Percentiles rank a stretch among this genome's conserved stretches.
phyloP scores from a whole-genome alignment of 1,140 invertebrate species.

The Xylocopa sonorina region DNA sequence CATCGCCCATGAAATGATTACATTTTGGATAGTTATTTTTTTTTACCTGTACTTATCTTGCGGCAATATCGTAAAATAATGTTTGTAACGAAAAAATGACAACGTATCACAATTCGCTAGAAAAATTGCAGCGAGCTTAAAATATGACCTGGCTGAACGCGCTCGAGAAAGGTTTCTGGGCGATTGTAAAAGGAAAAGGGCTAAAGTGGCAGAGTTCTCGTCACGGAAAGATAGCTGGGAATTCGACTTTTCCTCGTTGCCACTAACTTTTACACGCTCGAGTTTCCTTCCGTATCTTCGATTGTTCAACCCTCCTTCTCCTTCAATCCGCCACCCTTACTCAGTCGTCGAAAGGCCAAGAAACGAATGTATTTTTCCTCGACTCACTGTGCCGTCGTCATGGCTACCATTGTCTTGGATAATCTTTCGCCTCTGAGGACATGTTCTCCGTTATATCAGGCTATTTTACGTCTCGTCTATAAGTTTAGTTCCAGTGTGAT shows the following conservation, averaged over 20 bases:
- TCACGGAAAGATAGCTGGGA: not conserved
- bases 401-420: slow-evolving; percentile 63
- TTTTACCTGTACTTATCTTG: too few relatives aligned
- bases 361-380: slow-evolving; percentile 58
- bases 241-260: not conserved
- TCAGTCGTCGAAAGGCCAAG: slow-evolving; percentile 42
- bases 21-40: too few relatives aligned
- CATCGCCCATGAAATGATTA: too few relatives aligned
- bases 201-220: slow-evolving; percentile 23
- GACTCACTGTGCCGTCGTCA: slow-evolving; percentile 70
- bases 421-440: slow-evolving; percentile 63
- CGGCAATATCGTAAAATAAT: too few relatives aligned
- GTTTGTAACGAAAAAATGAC: too few relatives aligned
- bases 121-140: not conserved
- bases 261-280: slow-evolving; percentile 3
- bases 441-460: slow-evolving; percentile 56
- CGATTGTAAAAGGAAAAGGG: slow-evolving; percentile 14
- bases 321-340: slow-evolving; percentile 30
- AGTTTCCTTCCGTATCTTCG: slow-evolving; percentile 25
- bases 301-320: not conserved
- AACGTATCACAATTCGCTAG: not conserved
- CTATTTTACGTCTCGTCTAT: slow-evolving; percentile 40
- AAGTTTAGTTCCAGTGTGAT: not conserved
- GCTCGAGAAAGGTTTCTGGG: not conserved
- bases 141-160: slow-evolving; percentile 12